phyloP scores from a whole-genome alignment of 1,140 invertebrate species.

The Stenopsyche tienmushanensis region DNA sequence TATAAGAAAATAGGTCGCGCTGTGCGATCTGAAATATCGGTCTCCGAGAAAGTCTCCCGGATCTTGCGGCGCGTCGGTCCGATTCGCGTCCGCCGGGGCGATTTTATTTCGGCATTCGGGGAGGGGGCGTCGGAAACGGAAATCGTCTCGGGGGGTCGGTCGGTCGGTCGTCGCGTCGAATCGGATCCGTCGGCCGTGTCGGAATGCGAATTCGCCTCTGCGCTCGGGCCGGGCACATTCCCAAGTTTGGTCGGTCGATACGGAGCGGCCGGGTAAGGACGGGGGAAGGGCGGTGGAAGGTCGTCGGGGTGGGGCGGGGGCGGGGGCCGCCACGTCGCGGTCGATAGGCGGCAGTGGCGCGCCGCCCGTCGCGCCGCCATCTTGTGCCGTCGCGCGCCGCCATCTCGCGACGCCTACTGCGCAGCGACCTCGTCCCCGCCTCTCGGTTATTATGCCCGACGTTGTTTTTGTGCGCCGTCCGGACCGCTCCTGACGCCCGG shows the following conservation, averaged over 20 bases:
- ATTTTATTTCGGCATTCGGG: neutral
- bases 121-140: no score
- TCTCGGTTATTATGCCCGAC: neutral
- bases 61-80: no score
- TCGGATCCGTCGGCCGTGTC: neutral
- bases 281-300: neutral
- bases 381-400: neutral
- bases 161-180: no score
- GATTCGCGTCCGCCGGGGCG: neutral
- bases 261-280: neutral
- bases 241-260: neutral
- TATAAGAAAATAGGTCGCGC: no score
- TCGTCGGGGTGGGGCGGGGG: neutral
- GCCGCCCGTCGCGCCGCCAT: constrained; percentile 49
- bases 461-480: neutral
- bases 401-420: neutral
- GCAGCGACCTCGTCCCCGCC: no score
- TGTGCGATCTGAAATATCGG: no score
- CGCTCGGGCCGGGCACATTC: no score
- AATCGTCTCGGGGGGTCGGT: no score
- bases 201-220: no score
- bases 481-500: neutral
- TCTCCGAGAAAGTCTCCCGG: no score
- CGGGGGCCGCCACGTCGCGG: constrained; percentile 26
- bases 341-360: constrained; percentile 41